These are phyloP conservation scores for Spisula subtruncata DNA, from an alignment of 2,888 invertebrate genomes.

Conservation along the genomic window DNA sequence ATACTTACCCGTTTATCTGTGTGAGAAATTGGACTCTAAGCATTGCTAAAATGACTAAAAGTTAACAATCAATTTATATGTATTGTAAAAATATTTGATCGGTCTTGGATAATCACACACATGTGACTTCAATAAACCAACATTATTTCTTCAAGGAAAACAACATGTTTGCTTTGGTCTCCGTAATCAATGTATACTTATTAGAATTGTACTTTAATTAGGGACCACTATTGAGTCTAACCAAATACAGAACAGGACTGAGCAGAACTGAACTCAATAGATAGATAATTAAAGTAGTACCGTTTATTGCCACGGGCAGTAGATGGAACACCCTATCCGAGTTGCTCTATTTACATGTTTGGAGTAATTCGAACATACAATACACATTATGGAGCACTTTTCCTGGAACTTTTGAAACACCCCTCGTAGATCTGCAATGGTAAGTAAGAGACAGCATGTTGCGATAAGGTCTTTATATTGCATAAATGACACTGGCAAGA, in stretches of 20 bases:
- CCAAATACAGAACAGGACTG: not conserved
- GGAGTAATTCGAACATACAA: too few species aligned
- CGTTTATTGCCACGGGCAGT: too few species aligned
- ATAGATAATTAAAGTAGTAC: too few species aligned
- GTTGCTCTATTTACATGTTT: too few species aligned
- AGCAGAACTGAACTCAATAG: not conserved
- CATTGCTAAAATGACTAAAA: not conserved
- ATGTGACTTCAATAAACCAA: constrained; percentile 18
- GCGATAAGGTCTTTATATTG: too few species aligned
- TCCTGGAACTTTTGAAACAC: too few species aligned
- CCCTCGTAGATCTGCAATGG: too few species aligned
- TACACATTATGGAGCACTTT: too few species aligned
- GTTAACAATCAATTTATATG: constrained; percentile 21
- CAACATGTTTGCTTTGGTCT: not conserved
- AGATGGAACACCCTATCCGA: too few species aligned
- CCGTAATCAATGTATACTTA: not conserved
- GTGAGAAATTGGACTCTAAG: constrained; percentile 25
- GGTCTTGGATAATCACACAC: not conserved
- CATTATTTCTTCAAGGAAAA: not conserved
- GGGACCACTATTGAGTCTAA: not conserved
- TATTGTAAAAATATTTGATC: constrained; percentile 14
- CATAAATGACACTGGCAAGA: too few species aligned
- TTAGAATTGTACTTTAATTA: not conserved
- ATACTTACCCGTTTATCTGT: not conserved
- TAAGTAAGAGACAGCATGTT: too few species aligned